Evolutionary conservation across 1,140 invertebrate species (phyloP).

Genomic region (Myzus persicae): DNA sequence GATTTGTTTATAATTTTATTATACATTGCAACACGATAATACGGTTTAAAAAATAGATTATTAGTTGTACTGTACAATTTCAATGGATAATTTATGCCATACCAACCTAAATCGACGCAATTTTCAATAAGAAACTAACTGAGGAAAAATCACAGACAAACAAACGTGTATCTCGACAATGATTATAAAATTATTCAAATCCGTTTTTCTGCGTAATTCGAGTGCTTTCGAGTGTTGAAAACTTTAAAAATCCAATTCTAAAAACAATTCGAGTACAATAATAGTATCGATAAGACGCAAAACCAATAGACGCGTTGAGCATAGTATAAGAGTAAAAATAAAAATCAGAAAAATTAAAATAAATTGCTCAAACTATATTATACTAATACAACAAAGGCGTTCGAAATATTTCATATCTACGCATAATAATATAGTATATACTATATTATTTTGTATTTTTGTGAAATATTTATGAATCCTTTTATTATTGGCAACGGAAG

Average conservation of each 20-base stretch:
- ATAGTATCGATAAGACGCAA: not conserved
- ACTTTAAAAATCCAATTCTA: not conserved
- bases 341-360: not conserved
- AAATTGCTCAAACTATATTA: not conserved
- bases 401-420: not conserved
- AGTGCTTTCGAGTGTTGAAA: not conserved
- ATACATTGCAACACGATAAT: not conserved
- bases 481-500: not conserved
- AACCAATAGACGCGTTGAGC: not conserved
- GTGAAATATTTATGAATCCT: not conserved
- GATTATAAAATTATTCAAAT: constrained; percentile 12
- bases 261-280: not conserved
- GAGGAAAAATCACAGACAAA: not conserved
- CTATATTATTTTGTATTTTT: not conserved
- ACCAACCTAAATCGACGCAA: not conserved
- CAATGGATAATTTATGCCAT: not conserved
- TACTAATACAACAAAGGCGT: not conserved
- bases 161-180: not conserved
- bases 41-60: not conserved
- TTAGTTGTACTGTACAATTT: not conserved
- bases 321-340: not conserved
- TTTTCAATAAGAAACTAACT: not conserved
- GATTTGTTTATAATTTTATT: not conserved
- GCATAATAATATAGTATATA: not conserved
- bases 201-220: not conserved